Conservation (phyloP, 1,140 invertebrate genomes). For the Philopotamus ludificatus region DNA sequence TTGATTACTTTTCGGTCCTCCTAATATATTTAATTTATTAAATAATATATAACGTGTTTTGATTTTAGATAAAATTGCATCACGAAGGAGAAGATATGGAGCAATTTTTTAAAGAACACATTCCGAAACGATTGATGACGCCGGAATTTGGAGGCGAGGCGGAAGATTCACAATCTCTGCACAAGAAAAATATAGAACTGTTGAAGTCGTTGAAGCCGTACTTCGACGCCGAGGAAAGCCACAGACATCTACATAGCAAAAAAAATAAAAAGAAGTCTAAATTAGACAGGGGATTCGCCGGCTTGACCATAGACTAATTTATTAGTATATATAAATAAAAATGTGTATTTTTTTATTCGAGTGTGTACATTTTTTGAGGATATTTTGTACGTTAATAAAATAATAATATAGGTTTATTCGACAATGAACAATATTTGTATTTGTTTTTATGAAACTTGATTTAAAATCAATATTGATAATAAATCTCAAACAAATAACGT, state of each 20-base stretch:
- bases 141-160: conserved; percentile 50
- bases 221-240: conserved; percentile 44
- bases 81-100: conserved; percentile 48
- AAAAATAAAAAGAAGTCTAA: conserved; percentile 36
- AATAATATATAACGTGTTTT: not conserved
- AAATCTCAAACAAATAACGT: no score
- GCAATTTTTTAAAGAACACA: conserved; percentile 50
- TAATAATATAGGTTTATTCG: no score
- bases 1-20: no score
- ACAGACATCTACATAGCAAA: conserved; percentile 27
- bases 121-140: conserved; percentile 48
- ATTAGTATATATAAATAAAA: not conserved
- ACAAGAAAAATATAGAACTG: conserved; percentile 49
- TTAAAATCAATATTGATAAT: no score
- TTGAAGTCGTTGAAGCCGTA: conserved; percentile 47
- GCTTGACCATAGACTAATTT: conserved; percentile 35
- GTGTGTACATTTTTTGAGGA: no score
- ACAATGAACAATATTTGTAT: no score
- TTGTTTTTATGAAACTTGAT: no score
- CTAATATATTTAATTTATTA: no score
- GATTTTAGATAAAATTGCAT: conserved; percentile 51
- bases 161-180: conserved; percentile 48
- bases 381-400: no score
- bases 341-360: no score
- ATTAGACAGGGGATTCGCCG: conserved; percentile 31